phyloP scores from a whole-genome alignment of 2,888 invertebrate species.

The Artemia sp. region DNA sequence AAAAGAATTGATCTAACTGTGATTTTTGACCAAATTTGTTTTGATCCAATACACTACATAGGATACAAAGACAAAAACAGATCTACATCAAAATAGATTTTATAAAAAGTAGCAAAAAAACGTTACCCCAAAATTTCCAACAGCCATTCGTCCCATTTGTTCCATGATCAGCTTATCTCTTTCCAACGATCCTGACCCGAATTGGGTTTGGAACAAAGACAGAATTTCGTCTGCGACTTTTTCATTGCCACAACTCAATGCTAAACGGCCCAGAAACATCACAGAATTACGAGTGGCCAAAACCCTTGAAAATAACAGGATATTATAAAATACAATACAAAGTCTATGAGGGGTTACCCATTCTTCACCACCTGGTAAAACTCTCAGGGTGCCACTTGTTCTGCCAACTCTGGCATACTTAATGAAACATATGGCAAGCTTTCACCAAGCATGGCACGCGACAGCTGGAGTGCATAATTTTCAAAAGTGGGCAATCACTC shows the following conservation, averaged over 20 bases:
- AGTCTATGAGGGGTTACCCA: too few relatives aligned
- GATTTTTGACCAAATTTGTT: constrained; percentile 66
- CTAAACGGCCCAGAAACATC: constrained; percentile 90
- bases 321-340: too few relatives aligned
- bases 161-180: constrained; percentile 88
- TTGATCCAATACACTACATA: constrained; percentile 31
- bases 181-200: constrained; percentile 79
- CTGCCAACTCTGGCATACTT: too few relatives aligned
- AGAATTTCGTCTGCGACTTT: constrained; percentile 86
- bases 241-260: constrained; percentile 78
- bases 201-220: constrained; percentile 85
- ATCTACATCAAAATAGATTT: neutral
- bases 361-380: too few relatives aligned
- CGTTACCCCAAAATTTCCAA: constrained; percentile 69
- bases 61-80: constrained; percentile 28
- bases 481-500: too few relatives aligned
- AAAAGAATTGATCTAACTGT: constrained; percentile 88
- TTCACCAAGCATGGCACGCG: too few relatives aligned
- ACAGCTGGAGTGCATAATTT: too few relatives aligned
- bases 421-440: too few relatives aligned
- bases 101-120: neutral
- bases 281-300: constrained; percentile 92
- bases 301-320: constrained; percentile 32
- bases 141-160: constrained; percentile 93
- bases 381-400: too few relatives aligned